Base-by-base conservation (phyloP, 2,888 invertebrate species). In the Ditula angustiorana region DNA sequence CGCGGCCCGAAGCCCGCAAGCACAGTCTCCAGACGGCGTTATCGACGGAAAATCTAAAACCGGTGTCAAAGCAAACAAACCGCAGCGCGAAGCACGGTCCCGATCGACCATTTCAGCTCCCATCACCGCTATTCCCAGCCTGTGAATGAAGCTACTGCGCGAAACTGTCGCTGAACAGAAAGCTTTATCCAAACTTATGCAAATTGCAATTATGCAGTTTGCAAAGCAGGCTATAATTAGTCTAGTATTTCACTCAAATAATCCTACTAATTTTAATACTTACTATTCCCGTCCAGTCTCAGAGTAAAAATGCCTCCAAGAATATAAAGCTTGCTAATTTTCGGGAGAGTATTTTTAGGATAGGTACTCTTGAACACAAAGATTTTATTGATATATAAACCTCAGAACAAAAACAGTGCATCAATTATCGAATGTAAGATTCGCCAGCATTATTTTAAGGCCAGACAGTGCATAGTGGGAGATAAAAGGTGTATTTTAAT, bases 161-260 rank as follows among this genome's bases (percentile, higher is more conserved):
- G 63, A 49, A 50, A 66, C 61, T 44, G 60, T 46, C 52, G 69
- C 69, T 65, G 64, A 71, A 61, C 64, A 59, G 66, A 68, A 46
- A 64, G 70, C 66, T 68, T 71, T 69, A 74, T 73, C 81, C 76
- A 81, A 83, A 82, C 77, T 80, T 80, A 80, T 81, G 79, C 77
- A 77, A 81, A 82, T 80, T 75, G 72, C 77, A 81, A 82, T 81
- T 81, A 80, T 79, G 76, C 76, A 74, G 73, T 73, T 74, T 73
- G 70, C 75, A 70, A 74, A 68, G 72, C 71, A 67, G 68, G 67
- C 73, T 77, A 35, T 35, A 74, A 59, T 76, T 73, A 73, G 41
- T 19, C 41, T 41, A 41, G 77, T 74, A 75, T 79, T 83, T 74
- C 78, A 71, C 77, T 73, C 70, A 74, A 81, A 80, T 81, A 78